phyloP scores from a whole-genome alignment of 2,888 invertebrate species.

The Cotesia congregata region DNA sequence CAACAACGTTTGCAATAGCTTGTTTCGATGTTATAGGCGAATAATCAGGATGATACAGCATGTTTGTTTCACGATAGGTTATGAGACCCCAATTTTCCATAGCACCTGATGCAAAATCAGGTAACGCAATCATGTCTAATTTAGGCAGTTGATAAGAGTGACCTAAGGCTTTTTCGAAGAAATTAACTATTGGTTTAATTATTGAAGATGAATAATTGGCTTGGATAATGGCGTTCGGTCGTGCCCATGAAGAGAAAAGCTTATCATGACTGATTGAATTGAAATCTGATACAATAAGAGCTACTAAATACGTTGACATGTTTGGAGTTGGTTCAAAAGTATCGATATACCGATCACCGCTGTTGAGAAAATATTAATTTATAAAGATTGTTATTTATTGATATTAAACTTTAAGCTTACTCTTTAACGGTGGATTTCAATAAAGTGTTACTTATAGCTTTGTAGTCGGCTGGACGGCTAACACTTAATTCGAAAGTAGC shows the following conservation, averaged over 20 bases:
- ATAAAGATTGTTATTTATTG: background rate
- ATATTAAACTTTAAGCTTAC: slow-evolving; percentile 45
- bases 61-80: slow-evolving; percentile 79
- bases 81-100: slow-evolving; percentile 72
- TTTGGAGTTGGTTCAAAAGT: slow-evolving; percentile 74
- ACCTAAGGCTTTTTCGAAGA: slow-evolving; percentile 67
- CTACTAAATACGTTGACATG: slow-evolving; percentile 89
- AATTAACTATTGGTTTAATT: slow-evolving; percentile 70
- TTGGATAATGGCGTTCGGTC: slow-evolving; percentile 78
- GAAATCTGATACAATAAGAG: slow-evolving; percentile 85
- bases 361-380: slow-evolving; percentile 29
- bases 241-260: slow-evolving; percentile 71
- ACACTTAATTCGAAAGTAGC: slow-evolving; percentile 75
- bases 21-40: slow-evolving; percentile 55
- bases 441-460: slow-evolving; percentile 58
- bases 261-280: slow-evolving; percentile 56
- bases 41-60: slow-evolving; percentile 77
- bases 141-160: slow-evolving; percentile 70
- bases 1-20: slow-evolving; percentile 63
- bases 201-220: slow-evolving; percentile 74
- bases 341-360: slow-evolving; percentile 53
- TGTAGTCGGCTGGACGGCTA: slow-evolving; percentile 61
- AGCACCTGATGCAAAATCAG: slow-evolving; percentile 73
- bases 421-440: slow-evolving; percentile 52
- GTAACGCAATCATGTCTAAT: slow-evolving; percentile 74